Conservation (phyloP, 2,888 invertebrate species). For the Apodemia hepburni region DNA sequence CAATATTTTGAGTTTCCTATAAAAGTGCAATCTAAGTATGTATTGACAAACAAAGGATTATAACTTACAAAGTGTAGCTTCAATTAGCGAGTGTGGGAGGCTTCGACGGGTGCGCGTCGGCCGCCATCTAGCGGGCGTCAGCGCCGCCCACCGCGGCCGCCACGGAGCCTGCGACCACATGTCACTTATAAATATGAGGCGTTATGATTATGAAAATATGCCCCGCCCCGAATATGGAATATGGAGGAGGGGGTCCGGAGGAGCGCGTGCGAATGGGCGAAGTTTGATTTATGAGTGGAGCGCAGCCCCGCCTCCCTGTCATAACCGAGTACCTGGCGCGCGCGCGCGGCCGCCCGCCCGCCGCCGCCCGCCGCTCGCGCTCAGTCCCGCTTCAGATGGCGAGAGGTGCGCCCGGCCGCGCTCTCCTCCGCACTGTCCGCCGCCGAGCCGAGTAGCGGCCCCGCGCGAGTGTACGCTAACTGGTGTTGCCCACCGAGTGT, state of each 20-base stretch:
- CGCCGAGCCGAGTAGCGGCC: slow-evolving; percentile 50
- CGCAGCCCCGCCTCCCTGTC: slow-evolving; percentile 84
- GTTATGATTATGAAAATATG: slow-evolving; percentile 81
- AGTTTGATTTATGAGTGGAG: slow-evolving; percentile 85
- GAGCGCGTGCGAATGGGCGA: slow-evolving; percentile 83
- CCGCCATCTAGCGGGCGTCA: slow-evolving; percentile 75
- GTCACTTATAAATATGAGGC: slow-evolving; percentile 80
- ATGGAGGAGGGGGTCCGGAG: slow-evolving; percentile 82
- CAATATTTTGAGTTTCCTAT: background rate
- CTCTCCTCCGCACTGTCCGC: slow-evolving; percentile 36
- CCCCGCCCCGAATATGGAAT: slow-evolving; percentile 81
- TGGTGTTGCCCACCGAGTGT: slow-evolving; percentile 38
- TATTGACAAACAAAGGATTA: slow-evolving; percentile 64
- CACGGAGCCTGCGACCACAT: slow-evolving; percentile 51
- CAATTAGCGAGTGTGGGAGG: slow-evolving; percentile 75
- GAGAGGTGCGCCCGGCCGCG: slow-evolving; percentile 67
- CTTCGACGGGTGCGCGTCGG: slow-evolving; percentile 62
- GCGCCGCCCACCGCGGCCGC: slow-evolving; percentile 58
- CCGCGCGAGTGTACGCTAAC: slow-evolving; percentile 47
- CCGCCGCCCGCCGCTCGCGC: slow-evolving; percentile 59
- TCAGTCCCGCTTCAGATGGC: slow-evolving; percentile 80
- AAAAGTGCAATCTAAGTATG: slow-evolving; percentile 33
- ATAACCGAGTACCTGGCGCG: slow-evolving; percentile 84
- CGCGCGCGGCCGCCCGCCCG: slow-evolving; percentile 74
- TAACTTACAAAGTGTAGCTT: slow-evolving; percentile 61